phyloP scores from a whole-genome alignment of 1,140 invertebrate genomes.

The Leptinotarsa undecemlineata region DNA sequence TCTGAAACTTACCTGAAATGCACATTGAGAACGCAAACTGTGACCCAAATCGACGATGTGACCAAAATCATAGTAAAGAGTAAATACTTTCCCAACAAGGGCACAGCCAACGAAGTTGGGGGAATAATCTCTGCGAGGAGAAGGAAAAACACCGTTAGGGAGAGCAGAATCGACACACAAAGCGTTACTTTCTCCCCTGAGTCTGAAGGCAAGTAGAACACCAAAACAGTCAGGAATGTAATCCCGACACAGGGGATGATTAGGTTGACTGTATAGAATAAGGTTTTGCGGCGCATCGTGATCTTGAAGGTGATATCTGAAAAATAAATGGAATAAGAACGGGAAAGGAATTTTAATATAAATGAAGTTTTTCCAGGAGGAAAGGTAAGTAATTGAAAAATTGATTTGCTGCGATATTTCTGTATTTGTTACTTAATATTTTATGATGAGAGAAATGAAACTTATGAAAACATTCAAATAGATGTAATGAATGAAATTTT shows the following conservation, averaged over 20 bases:
- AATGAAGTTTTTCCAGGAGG: constrained; percentile 6
- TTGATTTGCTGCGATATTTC: too few relatives aligned
- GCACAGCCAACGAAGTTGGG: constrained; percentile 94
- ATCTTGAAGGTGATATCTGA: constrained; percentile 94
- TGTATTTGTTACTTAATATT: too few relatives aligned
- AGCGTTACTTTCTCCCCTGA: constrained; percentile 94
- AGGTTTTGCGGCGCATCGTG: constrained; percentile 88
- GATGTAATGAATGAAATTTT: too few relatives aligned
- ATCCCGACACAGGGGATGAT: constrained; percentile 90
- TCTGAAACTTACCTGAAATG: constrained; percentile 84
- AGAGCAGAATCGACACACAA: constrained; percentile 97
- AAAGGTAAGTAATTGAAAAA: neutral
- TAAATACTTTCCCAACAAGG: constrained; percentile 93
- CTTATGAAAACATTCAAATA: too few relatives aligned
- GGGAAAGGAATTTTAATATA: constrained; percentile 13
- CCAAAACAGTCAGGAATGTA: constrained; percentile 91
- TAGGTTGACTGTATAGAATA: constrained; percentile 91
- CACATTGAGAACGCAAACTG: constrained; percentile 95
- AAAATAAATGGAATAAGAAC: constrained; percentile 44
- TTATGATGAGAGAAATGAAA: too few relatives aligned
- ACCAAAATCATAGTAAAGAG: constrained; percentile 98
- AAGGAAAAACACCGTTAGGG: constrained; percentile 97
- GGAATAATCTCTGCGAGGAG: constrained; percentile 96
- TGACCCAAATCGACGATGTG: constrained; percentile 94
- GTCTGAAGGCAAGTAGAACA: constrained; percentile 95